These are phyloP conservation scores for Thripadectes ignobilis DNA, from an alignment of 2,797 vertebrate species.

Conservation along the genomic window DNA sequence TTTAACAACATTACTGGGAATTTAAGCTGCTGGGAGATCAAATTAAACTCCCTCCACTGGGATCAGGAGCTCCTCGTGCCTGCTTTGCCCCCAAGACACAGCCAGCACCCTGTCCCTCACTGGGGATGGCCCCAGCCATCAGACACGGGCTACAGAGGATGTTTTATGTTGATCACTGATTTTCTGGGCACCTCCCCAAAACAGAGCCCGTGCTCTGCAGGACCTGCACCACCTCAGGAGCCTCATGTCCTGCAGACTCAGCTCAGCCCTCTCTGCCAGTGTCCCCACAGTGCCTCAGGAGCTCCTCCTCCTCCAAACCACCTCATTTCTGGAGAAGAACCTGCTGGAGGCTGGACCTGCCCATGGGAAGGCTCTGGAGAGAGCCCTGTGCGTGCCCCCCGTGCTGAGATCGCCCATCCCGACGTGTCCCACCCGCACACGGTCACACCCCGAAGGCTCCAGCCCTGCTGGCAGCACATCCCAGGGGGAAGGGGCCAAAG, in stretches of 20 bases:
- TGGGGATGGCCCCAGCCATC: background rate
- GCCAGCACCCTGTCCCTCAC: background rate
- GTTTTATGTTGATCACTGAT: rapidly evolving
- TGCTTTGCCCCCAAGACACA: background rate
- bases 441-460: background rate
- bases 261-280: background rate
- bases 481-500: background rate
- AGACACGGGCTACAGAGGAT: too few relatives aligned
- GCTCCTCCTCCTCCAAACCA: background rate
- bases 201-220: background rate
- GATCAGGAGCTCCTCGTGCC: background rate
- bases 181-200: background rate
- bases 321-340: background rate
- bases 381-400: rapidly evolving
- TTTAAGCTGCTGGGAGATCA: background rate
- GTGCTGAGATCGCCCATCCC: background rate
- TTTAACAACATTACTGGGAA: background rate
- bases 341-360: background rate
- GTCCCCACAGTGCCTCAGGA: background rate
- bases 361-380: rapidly evolving
- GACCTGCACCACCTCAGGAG: background rate
- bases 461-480: background rate
- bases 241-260: rapidly evolving
- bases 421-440: background rate
- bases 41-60: background rate